phyloP scores from a whole-genome alignment of 1,140 invertebrate species.

The Drosophila bifasciata region DNA sequence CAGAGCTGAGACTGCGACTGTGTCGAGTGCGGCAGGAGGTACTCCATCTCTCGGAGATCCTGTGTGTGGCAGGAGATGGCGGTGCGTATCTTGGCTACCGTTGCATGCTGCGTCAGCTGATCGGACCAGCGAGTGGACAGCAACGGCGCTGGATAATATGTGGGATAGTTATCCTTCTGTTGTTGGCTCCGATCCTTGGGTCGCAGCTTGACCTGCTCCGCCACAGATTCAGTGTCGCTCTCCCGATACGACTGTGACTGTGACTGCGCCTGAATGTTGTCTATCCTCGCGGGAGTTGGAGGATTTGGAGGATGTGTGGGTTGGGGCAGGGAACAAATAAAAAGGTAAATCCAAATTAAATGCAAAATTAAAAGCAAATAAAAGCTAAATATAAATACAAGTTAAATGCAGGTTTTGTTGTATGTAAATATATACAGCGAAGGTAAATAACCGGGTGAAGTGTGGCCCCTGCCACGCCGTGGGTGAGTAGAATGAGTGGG shows the following conservation, averaged over 20 bases:
- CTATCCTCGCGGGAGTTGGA: too few relatives aligned
- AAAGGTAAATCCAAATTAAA: slow-evolving; percentile 51
- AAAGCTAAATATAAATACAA: slow-evolving; percentile 53
- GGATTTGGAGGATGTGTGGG: slow-evolving; percentile 2
- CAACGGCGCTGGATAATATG: slow-evolving; percentile 52
- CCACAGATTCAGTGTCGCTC: slow-evolving; percentile 31
- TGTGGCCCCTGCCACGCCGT: slow-evolving; percentile 27
- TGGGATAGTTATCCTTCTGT: slow-evolving; percentile 56
- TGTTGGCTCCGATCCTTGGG: slow-evolving; percentile 30
- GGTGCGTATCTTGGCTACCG: slow-evolving; percentile 75
- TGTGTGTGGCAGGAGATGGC: slow-evolving; percentile 69
- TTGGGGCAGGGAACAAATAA: slow-evolving; percentile 33
- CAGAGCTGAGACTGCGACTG: slow-evolving; percentile 50
- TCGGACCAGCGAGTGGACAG: slow-evolving; percentile 73
- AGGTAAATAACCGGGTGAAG: slow-evolving; percentile 49
- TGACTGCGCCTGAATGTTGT: slow-evolving; percentile 58
- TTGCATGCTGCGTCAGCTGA: slow-evolving; percentile 68
- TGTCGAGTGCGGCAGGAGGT: slow-evolving; percentile 71
- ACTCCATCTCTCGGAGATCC: slow-evolving; percentile 84
- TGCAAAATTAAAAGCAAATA: slow-evolving; percentile 48
- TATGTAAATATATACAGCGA: slow-evolving; percentile 57
- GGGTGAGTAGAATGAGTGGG: slow-evolving; percentile 15
- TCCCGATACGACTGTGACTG: too few relatives aligned
- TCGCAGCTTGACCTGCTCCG: slow-evolving; percentile 53
- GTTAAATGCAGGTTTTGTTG: slow-evolving; percentile 20